These are phyloP conservation scores for Drosophila hamatofila DNA, from an alignment of 2,888 invertebrate genomes.

Conservation along the genomic window DNA sequence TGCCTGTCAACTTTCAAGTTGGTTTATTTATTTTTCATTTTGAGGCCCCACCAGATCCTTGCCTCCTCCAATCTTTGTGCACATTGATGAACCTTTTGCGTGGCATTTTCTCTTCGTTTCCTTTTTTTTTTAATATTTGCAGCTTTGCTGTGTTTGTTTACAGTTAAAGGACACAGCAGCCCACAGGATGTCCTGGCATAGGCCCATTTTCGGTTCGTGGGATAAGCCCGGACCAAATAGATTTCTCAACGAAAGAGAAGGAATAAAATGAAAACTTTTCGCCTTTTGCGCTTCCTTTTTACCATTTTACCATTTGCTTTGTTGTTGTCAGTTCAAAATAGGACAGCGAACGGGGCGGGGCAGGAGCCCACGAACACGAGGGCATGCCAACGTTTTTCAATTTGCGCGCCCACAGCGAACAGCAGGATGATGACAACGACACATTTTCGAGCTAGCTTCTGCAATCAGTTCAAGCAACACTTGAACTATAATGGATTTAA, in stretches of 20 bases:
- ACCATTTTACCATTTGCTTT: conserved; percentile 36
- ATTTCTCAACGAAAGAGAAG: conserved; percentile 44
- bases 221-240: conserved; percentile 62
- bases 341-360: background rate
- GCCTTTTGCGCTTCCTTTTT: conserved; percentile 49
- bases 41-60: conserved; percentile 44
- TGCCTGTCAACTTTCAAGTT: conserved; percentile 69
- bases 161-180: conserved; percentile 62
- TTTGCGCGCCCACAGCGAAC: conserved; percentile 32
- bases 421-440: conserved; percentile 20
- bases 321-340: conserved; percentile 39
- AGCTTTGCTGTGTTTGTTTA: conserved; percentile 69
- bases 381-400: conserved; percentile 36
- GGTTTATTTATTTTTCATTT: conserved; percentile 73
- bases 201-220: conserved; percentile 52
- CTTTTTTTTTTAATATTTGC: conserved; percentile 65
- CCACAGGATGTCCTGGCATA: conserved; percentile 58
- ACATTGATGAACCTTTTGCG: conserved; percentile 63
- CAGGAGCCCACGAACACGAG: background rate
- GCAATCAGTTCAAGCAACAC: conserved; percentile 49
- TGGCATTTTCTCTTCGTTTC: conserved; percentile 25
- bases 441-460: conserved; percentile 21
- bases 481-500: conserved; percentile 47
- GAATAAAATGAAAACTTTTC: conserved; percentile 47
- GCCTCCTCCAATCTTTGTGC: conserved; percentile 45